phyloP scores from a whole-genome alignment of 1,140 invertebrate species.

The Aphis gossypii region DNA sequence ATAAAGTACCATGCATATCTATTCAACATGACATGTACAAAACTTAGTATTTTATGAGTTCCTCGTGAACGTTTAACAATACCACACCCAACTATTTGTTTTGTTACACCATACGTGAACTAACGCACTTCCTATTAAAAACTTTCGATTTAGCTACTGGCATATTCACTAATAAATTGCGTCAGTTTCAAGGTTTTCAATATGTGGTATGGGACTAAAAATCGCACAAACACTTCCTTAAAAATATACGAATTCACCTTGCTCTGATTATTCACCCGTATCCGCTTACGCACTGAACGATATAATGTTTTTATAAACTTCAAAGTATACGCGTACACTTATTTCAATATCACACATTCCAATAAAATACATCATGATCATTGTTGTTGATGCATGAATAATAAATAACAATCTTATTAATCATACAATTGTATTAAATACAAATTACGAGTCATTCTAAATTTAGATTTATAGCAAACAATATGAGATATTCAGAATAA shows the following conservation, averaged over 20 bases:
- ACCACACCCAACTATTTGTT: constrained; percentile 36
- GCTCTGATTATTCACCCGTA: constrained; percentile 55
- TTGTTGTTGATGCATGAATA: no score
- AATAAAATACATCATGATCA: background rate
- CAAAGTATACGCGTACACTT: background rate
- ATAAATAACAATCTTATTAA: no score
- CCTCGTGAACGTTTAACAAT: background rate
- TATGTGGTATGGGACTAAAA: background rate
- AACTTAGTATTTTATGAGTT: constrained; percentile 24
- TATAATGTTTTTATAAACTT: background rate
- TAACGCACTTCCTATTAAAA: constrained; percentile 55
- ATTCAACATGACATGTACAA: background rate
- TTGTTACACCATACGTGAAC: constrained; percentile 29
- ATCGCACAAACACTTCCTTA: constrained; percentile 34
- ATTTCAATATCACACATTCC: background rate
- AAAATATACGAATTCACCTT: constrained; percentile 31
- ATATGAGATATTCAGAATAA: background rate
- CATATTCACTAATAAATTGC: constrained; percentile 49
- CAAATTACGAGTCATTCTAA: background rate
- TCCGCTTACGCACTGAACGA: constrained; percentile 44
- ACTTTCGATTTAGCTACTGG: constrained; percentile 52
- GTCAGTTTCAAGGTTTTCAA: constrained; percentile 52
- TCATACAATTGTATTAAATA: background rate
- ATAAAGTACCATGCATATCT: background rate
- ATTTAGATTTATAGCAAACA: background rate